Percentiles rank a stretch among this genome's conserved stretches.
Evolutionary conservation across 2,888 invertebrate species (phyloP).

Genomic region (Nowickia ferox): DNA sequence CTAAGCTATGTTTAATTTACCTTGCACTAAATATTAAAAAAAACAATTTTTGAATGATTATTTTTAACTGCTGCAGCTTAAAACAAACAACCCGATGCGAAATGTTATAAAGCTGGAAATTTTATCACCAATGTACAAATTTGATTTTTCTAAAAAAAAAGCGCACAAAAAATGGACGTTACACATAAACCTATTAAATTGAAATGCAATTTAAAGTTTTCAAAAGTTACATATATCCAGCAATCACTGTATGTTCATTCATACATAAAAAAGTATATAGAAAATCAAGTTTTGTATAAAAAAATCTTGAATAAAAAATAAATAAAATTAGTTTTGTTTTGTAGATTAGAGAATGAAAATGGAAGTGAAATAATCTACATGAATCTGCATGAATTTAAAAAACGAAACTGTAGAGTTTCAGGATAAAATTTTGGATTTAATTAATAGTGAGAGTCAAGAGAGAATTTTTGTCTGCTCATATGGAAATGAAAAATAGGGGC

Average conservation of each 20-base stretch:
- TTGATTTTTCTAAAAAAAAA: too few species aligned
- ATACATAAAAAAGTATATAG: background rate
- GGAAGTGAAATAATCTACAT: constrained; percentile 27
- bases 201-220: too few species aligned
- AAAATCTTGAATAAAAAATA: constrained; percentile 10
- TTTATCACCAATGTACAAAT: too few species aligned
- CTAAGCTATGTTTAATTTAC: too few species aligned
- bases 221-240: background rate
- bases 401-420: constrained; percentile 1
- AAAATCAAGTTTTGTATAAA: constrained; percentile 7
- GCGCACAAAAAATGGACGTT: too few species aligned
- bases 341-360: constrained; percentile 33
- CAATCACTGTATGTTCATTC: background rate
- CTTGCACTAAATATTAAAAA: too few species aligned
- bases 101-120: too few species aligned
- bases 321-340: constrained; percentile 4
- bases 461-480: background rate
- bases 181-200: too few species aligned
- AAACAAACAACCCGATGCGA: too few species aligned
- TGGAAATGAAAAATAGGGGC: background rate
- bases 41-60: too few species aligned
- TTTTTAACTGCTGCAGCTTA: too few species aligned
- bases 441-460: constrained; percentile 10
- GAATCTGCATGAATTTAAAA: constrained; percentile 9
- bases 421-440: constrained; percentile 17